Base-by-base conservation (phyloP, 2,797 vertebrate genomes). In the Ctenochaetus hawaiiensis region DNA sequence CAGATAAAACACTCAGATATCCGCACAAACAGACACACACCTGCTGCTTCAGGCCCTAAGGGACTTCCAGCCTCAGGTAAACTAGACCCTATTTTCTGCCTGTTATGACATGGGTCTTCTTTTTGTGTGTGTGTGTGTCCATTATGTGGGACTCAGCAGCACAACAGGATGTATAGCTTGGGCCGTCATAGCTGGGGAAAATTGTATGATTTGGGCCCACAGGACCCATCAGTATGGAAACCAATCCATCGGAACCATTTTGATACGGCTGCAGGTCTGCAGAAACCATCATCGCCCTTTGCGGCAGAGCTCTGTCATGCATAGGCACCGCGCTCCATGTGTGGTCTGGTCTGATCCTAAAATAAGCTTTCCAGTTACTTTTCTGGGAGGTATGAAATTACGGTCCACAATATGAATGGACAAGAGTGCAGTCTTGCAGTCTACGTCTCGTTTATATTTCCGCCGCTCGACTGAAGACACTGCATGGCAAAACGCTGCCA, bases 31-130 rank as follows among this genome's bases (percentile, higher is more conserved):
- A 63, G 54, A 49, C 71, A 73, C 67, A 75, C 45, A 68, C 81
- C 58, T 81, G 75, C 82, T 70, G 82, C 83, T 87, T 68, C 48
- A 63, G 77, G 70, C 75, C 58, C 77, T 23, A 41, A 78, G 79
- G 67, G 59, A 85, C 44, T 72, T 68, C 43, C 47, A 70, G 53
- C 63, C 79, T 69, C 49, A 79, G 77, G 80, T 91, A 78, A 89
- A 81, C 86, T 86, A 89, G 91, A 90, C 82, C 88, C 88, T 92
- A 94, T 95, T 95, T 95, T 94, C 92, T 93, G 94, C 93, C 88
- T 95, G 93, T 95, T 95, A 95, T 26, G 54, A 69, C 81, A 67
- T 59, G 53, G 70, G 78, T 80, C 63, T 56, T 76, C 77, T 30
- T 30, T n/a, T 80, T 62, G 80, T 73, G 79, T 75, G 72, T 84